Conservation (phyloP, 2,888 invertebrate genomes). For the Charanyca ferruginea region DNA sequence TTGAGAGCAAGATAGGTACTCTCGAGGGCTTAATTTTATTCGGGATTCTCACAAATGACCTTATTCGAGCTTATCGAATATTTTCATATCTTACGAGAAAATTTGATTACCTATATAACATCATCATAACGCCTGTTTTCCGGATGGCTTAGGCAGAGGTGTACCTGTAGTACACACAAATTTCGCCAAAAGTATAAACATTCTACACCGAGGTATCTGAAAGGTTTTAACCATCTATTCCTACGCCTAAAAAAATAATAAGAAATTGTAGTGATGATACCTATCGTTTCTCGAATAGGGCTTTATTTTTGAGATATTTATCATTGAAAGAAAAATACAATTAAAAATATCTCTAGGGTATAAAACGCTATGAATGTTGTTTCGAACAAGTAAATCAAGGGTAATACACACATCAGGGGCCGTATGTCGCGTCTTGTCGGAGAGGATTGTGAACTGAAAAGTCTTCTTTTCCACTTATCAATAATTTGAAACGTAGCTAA, state of each 20-base stretch:
- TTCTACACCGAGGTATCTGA: too few relatives aligned
- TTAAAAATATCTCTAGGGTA: too few relatives aligned
- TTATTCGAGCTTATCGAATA: background rate
- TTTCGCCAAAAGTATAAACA: too few relatives aligned
- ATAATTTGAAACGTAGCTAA: background rate
- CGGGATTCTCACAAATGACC: background rate
- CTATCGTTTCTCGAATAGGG: too few relatives aligned
- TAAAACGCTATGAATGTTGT: too few relatives aligned
- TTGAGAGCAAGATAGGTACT: background rate
- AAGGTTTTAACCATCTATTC: too few relatives aligned
- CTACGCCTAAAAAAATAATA: too few relatives aligned
- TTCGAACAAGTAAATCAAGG: too few relatives aligned
- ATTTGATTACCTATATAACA: background rate
- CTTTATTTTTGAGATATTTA: too few relatives aligned
- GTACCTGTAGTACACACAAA: background rate
- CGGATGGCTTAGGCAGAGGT: background rate
- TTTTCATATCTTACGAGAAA: background rate
- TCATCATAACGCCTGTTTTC: background rate
- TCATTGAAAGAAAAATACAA: too few relatives aligned
- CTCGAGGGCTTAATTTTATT: background rate
- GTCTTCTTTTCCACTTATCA: background rate
- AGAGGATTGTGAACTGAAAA: background rate
- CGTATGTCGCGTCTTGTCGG: background rate
- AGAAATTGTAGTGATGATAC: too few relatives aligned
- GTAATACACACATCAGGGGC: too few relatives aligned